Base-by-base conservation (phyloP, 2,888 invertebrate genomes). In the Mylabris sibirica region DNA sequence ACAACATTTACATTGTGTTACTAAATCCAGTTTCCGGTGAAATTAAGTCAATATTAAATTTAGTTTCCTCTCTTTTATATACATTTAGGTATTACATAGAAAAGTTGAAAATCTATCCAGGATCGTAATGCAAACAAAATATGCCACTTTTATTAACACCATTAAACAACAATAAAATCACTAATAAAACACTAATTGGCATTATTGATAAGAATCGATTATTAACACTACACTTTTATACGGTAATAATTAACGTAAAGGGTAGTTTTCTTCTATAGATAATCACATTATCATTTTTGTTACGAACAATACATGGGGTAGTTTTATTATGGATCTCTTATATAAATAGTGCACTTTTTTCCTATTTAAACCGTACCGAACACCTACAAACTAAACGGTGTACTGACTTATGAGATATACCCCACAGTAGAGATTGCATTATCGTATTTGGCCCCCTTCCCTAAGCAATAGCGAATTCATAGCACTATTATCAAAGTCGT, bases 401-500 rank as follows among this genome's bases (percentile, higher is more conserved):
- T 70, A 80, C 81, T 81, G 78, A 76, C 72, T 71, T 74, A 65
- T 62, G 69, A 72, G 71, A 79, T 73, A 76, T 79, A 78, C 78
- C 75, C 78, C 75, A 49, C 49, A 73, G 78, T 76, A 75, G 76
- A 81, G 81, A 81, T 81, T 81, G 77, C 78, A 80, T 77, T 82
- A 81, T 81, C 82, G 77, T 76, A 49, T 49, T 49, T 49, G 65
- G 68, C 71, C 81, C 82, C 82, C 81, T 81, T 80, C 81, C 81
- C 76, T 77, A 78, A 72, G 77, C 80, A 79, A 80, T 81, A 80
- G 81, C 82, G 77, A 82, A 82, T 82, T 82, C 80, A 79, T 79
- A 79, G 79, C 78, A 75, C 77, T 79, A 82, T 82, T 82, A 82
- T 82, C 82, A 82, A 80, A 79, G 75, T 79, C 77, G 78, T 82